phyloP scores from a whole-genome alignment of 2,113 vertebrate species.

The Diphyllodes magnificus region DNA sequence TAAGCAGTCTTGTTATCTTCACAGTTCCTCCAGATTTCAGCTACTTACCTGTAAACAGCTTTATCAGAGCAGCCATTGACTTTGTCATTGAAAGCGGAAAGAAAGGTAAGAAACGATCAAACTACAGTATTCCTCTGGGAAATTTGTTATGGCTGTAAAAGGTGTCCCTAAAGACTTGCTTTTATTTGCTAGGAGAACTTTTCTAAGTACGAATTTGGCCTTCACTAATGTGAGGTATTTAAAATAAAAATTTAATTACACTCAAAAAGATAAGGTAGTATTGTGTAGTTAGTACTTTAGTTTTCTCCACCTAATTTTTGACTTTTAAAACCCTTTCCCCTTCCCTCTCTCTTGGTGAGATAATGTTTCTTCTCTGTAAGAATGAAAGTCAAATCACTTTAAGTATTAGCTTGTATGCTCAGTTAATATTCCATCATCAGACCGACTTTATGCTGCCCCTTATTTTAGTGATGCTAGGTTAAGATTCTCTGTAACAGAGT shows the following conservation, averaged over 20 bases:
- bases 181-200: neutral
- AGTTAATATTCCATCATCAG: neutral
- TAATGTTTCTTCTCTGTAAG: neutral
- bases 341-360: neutral
- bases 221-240: neutral
- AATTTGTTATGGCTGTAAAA: neutral
- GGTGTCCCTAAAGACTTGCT: neutral
- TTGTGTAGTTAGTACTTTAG: neutral
- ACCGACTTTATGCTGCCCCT: neutral
- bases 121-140: neutral
- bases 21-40: conserved; percentile 91
- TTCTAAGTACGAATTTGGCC: neutral
- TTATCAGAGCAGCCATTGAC: conserved; percentile 81
- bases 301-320: neutral
- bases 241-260: neutral
- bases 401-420: neutral
- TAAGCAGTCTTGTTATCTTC: conserved; percentile 46
- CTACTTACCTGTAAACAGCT: conserved; percentile 89
- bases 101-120: conserved; percentile 78
- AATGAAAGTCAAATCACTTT: neutral
- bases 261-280: neutral
- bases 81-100: conserved; percentile 85
- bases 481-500: neutral
- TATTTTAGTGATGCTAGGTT: neutral
- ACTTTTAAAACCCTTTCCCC: neutral